A percentile compares a stretch with the other conserved stretches of the same genome.
Conservation (phyloP, 2,113 vertebrate species). For the Xenus cinereus region DNA sequence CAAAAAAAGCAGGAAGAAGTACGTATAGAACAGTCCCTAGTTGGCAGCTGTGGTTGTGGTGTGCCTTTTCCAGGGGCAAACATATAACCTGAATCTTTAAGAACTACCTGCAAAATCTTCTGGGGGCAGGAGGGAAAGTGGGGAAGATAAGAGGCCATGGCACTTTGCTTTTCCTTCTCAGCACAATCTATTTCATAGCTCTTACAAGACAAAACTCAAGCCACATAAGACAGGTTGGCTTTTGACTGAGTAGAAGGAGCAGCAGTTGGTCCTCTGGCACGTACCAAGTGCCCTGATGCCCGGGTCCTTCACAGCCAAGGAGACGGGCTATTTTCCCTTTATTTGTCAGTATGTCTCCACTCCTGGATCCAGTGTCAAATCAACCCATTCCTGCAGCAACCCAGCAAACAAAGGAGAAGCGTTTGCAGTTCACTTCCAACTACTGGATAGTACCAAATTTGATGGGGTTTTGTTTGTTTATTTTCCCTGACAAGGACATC, state of each 20-base stretch:
- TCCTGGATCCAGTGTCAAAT: not conserved
- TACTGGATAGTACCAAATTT: not conserved
- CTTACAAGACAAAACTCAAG: not conserved
- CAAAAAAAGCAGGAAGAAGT: not conserved
- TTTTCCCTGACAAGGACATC: conserved; percentile 49
- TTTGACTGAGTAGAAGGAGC: not conserved
- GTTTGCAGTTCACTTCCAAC: not conserved
- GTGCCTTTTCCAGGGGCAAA: not conserved
- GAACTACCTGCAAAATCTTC: not conserved
- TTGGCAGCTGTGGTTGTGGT: not conserved
- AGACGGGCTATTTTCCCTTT: not conserved
- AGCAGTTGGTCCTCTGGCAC: not conserved
- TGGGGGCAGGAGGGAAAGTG: not conserved
- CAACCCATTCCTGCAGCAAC: not conserved
- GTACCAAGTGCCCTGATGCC: not conserved
- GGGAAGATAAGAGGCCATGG: not conserved
- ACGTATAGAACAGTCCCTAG: not conserved
- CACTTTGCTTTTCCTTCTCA: not conserved
- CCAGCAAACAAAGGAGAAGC: not conserved
- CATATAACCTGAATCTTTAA: not conserved
- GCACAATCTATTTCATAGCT: not conserved
- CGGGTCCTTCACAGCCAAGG: not conserved
- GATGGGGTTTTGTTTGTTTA: not conserved
- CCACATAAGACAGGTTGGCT: not conserved
- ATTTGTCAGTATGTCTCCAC: not conserved